Percentiles rank a stretch among this genome's conserved stretches.
Conservation (phyloP, 1,140 invertebrate genomes). For the Bombus picipes region DNA sequence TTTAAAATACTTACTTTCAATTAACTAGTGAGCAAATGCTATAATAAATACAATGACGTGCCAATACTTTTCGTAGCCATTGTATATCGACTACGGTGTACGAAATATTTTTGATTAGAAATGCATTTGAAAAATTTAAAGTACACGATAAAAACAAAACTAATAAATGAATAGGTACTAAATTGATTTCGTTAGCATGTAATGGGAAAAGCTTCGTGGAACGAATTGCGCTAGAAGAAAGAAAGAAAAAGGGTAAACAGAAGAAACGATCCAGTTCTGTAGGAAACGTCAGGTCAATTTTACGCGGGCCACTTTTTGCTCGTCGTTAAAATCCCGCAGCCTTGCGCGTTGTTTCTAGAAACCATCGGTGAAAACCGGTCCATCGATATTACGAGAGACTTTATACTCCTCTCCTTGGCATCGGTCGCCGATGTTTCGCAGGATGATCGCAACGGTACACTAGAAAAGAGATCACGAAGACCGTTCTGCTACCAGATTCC, state of each 20-base stretch:
- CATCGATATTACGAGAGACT: conserved; percentile 46
- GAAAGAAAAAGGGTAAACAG: background rate
- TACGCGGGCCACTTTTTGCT: conserved; percentile 22
- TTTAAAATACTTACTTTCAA: too few species aligned
- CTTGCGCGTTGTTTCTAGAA: conserved; percentile 43
- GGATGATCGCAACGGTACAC: conserved; percentile 2
- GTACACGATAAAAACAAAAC: too few species aligned
- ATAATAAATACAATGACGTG: too few species aligned
- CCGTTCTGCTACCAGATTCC: conserved; percentile 3
- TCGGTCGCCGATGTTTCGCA: conserved; percentile 8
- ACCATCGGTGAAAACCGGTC: conserved; percentile 49
- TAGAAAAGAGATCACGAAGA: too few species aligned
- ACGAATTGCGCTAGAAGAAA: background rate
- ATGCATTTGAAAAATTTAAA: too few species aligned
- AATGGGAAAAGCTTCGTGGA: too few species aligned
- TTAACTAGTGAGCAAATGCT: too few species aligned
- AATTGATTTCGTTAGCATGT: too few species aligned
- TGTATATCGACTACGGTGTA: too few species aligned
- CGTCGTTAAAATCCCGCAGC: background rate
- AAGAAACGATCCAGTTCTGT: background rate
- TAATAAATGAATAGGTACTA: too few species aligned
- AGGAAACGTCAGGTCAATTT: conserved; percentile 5
- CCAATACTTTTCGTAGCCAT: too few species aligned
- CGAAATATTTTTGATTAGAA: too few species aligned
- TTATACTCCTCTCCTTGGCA: conserved; percentile 37